Percentiles rank a stretch among this genome's conserved stretches.
Evolutionary conservation across 2,888 invertebrate species (phyloP).

Genomic region (Clanis bilineata): DNA sequence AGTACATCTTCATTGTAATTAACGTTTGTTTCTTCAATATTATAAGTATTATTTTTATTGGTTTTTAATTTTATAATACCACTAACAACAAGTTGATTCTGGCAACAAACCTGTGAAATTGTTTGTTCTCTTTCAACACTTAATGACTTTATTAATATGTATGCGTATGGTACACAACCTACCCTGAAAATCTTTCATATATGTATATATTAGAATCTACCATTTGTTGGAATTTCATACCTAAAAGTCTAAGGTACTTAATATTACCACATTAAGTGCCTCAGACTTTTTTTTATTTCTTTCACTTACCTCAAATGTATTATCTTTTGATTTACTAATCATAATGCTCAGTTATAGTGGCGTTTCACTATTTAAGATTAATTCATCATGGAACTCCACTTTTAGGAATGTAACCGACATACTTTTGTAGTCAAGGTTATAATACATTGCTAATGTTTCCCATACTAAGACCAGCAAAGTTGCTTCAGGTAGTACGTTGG

Average conservation of each 20-base stretch:
- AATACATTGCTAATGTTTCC: constrained; percentile 67
- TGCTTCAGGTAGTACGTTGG: constrained; percentile 85
- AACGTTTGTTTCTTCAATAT: background rate
- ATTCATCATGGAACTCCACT: constrained; percentile 24
- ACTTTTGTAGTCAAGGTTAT: constrained; percentile 46
- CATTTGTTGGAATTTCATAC: too few relatives aligned
- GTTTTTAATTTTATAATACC: constrained; percentile 19
- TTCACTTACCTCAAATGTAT: constrained; percentile 12
- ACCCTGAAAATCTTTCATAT: too few relatives aligned
- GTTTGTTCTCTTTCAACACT: too few relatives aligned
- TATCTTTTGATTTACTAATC: background rate
- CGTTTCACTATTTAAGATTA: constrained; percentile 19
- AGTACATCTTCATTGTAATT: constrained; percentile 12
- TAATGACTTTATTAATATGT: too few relatives aligned
- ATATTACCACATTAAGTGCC: too few relatives aligned
- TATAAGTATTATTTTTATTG: background rate
- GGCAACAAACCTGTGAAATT: constrained; percentile 16
- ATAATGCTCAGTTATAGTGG: constrained; percentile 19
- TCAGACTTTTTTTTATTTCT: background rate
- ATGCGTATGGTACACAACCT: too few relatives aligned
- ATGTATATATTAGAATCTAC: too few relatives aligned
- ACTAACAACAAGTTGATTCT: constrained; percentile 18
- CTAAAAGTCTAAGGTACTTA: too few relatives aligned
- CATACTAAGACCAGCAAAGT: constrained; percentile 67
- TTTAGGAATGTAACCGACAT: constrained; percentile 24